phyloP scores from a whole-genome alignment of 2,113 vertebrate genomes.

The Megaceryle maxima region DNA sequence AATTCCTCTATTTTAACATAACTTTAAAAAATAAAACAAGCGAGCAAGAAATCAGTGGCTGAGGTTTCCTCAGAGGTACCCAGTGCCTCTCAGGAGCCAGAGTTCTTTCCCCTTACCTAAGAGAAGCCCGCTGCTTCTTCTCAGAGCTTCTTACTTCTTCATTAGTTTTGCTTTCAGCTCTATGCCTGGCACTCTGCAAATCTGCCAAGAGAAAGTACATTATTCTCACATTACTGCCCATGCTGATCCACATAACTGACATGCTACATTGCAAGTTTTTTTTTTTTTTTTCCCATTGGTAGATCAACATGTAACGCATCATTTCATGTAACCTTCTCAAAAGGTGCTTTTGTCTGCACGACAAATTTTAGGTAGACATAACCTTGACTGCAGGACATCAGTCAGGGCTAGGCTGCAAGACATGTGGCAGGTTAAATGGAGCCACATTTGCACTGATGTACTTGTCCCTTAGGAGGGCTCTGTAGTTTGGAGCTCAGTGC shows the following conservation, averaged over 20 bases:
- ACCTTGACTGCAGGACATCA: neutral
- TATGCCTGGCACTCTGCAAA: slow-evolving; percentile 83
- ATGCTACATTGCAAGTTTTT: accelerated
- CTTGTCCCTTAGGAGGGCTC: neutral
- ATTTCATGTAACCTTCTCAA: neutral
- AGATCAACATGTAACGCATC: neutral
- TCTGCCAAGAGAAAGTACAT: slow-evolving; percentile 71
- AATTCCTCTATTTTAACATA: neutral
- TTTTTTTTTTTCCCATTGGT: neutral
- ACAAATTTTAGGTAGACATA: neutral
- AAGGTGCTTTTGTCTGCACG: accelerated
- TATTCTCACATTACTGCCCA: neutral
- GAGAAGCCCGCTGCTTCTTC: slow-evolving; percentile 87
- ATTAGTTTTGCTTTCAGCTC: slow-evolving; percentile 85
- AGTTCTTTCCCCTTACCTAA: slow-evolving; percentile 79
- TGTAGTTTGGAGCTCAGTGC: neutral
- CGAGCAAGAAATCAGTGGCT: neutral
- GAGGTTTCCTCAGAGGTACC: neutral
- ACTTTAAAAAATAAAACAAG: neutral
- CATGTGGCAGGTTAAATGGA: neutral
- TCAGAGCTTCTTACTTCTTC: slow-evolving; percentile 90
- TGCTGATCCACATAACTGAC: neutral
- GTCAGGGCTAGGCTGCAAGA: neutral
- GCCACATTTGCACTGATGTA: neutral
- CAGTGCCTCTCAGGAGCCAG: neutral